Conservation (phyloP, 1,140 invertebrate species). For the Bacillus rossius region DNA sequence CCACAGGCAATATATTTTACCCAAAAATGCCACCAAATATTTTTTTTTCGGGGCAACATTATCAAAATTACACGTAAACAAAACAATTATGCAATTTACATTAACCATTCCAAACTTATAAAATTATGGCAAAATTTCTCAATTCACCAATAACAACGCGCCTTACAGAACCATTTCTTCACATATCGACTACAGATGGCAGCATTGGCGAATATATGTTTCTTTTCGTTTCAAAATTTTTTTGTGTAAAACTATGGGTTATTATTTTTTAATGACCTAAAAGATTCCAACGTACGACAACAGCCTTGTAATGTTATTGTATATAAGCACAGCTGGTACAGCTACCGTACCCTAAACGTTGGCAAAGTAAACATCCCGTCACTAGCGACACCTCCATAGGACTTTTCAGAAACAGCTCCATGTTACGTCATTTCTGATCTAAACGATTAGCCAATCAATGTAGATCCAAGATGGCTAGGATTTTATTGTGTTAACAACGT, state of each 20-base stretch:
- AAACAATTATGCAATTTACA: too few species aligned
- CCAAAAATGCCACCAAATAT: background rate
- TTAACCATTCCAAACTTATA: too few species aligned
- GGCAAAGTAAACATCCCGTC: conserved; percentile 1
- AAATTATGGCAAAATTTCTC: conserved; percentile 8
- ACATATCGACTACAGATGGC: conserved; percentile 36
- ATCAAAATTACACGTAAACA: too few species aligned
- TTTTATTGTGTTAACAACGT: background rate
- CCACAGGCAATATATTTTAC: background rate
- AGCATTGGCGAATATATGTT: conserved; percentile 17
- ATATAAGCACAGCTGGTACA: background rate
- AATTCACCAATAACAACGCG: conserved; percentile 34
- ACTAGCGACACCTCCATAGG: too few species aligned
- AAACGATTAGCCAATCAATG: conserved; percentile 9
- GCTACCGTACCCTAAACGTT: background rate
- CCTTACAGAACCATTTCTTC: conserved; percentile 26
- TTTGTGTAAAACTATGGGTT: conserved; percentile 27
- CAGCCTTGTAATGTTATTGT: background rate
- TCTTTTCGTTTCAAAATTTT: conserved; percentile 34
- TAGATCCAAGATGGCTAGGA: conserved; percentile 4
- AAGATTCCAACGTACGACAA: background rate
- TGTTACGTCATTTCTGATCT: conserved; percentile 2
- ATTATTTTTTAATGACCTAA: conserved; percentile 34
- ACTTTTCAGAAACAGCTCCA: too few species aligned
- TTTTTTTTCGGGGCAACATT: too few species aligned